These are phyloP conservation scores for Vireo altiloquus DNA, from an alignment of 2,113 vertebrate genomes.

Conservation along the genomic window DNA sequence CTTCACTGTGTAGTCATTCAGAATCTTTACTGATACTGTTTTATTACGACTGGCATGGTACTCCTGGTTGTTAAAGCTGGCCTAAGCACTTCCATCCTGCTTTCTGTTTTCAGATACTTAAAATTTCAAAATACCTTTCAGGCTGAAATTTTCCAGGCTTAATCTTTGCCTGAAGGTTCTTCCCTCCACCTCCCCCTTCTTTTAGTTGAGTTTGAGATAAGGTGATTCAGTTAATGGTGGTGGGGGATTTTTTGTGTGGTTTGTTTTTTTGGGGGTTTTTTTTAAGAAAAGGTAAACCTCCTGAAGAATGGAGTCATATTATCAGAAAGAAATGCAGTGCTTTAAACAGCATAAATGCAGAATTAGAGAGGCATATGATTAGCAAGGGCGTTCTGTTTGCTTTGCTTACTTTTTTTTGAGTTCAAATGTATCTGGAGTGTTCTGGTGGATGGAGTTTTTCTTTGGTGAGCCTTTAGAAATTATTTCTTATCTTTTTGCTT, in stretches of 20 bases:
- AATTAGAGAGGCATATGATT: neutral
- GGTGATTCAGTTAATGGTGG: neutral
- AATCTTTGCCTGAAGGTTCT: constrained; percentile 60
- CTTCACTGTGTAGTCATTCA: neutral
- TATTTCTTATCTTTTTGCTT: neutral
- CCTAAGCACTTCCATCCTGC: constrained; percentile 27
- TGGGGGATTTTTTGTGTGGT: accelerated
- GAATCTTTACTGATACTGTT: neutral
- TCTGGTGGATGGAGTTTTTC: neutral
- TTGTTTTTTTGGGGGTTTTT: neutral
- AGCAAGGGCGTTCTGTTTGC: neutral
- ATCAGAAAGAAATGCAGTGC: neutral
- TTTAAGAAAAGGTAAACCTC: neutral
- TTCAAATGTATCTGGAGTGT: neutral
- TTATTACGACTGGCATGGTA: neutral
- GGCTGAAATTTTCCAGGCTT: constrained; percentile 57
- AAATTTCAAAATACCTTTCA: constrained; percentile 45
- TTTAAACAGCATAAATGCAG: neutral
- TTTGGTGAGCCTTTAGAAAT: neutral
- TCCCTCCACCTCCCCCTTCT: constrained; percentile 17
- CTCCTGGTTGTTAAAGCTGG: neutral
- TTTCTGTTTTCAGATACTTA: constrained; percentile 48
- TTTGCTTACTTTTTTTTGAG: neutral
- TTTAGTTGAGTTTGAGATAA: constrained; percentile 42
- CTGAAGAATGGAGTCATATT: neutral